Percentiles rank a stretch among this genome's conserved stretches.
Evolutionary conservation across 1,140 invertebrate species (phyloP).

Genomic region (Argopecten irradians): DNA sequence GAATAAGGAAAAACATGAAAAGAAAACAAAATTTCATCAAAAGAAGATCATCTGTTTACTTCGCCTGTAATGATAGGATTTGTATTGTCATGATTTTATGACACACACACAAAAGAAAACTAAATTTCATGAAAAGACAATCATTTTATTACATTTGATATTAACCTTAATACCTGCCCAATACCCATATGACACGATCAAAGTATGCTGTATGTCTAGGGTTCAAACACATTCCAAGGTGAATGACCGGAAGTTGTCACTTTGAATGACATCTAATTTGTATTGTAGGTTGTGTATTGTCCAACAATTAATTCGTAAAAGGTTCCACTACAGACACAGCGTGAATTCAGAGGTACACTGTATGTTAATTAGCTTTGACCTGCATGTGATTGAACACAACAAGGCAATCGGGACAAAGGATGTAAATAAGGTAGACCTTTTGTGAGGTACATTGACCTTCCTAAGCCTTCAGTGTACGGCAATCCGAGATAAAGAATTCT

Average conservation of each 20-base stretch:
- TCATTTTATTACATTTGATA: too few species aligned
- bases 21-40: too few species aligned
- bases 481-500: background rate
- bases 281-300: background rate
- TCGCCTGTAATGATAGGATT: too few species aligned
- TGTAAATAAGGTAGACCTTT: background rate
- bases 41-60: too few species aligned
- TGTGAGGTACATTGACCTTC: background rate
- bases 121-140: too few species aligned
- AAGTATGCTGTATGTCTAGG: background rate
- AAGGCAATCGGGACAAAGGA: background rate
- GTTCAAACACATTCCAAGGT: background rate
- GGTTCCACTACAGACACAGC: background rate
- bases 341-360: background rate
- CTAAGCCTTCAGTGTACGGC: background rate
- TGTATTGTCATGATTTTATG: too few species aligned
- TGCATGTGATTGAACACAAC: background rate
- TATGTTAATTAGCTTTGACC: background rate
- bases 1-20: too few species aligned
- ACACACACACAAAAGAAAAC: too few species aligned
- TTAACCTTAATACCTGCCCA: background rate
- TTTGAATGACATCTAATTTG: background rate
- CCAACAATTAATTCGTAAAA: background rate
- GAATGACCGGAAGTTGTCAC: background rate
- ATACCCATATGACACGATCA: background rate